These are phyloP conservation scores for Drosophila mojavensis DNA, from an alignment of 1,140 invertebrate genomes.

Conservation along the genomic window DNA sequence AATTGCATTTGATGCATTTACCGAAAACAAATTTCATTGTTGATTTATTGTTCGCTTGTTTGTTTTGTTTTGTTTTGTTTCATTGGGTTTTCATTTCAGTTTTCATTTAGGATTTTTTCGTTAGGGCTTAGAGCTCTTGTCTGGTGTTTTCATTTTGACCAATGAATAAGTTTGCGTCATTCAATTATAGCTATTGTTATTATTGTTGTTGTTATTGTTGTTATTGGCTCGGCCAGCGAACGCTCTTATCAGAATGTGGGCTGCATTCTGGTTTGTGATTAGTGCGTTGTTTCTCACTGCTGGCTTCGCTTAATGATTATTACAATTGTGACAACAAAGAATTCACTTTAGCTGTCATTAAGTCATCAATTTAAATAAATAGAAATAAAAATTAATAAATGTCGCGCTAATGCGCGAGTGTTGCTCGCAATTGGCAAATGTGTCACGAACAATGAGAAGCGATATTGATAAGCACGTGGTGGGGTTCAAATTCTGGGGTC, in stretches of 20 bases:
- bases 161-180: constrained; percentile 59
- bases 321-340: constrained; percentile 75
- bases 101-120: constrained; percentile 15
- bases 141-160: constrained; percentile 46
- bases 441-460: constrained; percentile 53
- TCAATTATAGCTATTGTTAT: constrained; percentile 43
- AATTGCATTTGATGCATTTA: constrained; percentile 62
- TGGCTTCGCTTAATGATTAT: constrained; percentile 72
- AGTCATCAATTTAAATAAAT: constrained; percentile 82
- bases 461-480: constrained; percentile 78
- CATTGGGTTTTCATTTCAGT: constrained; percentile 7
- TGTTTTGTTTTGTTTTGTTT: constrained; percentile 32
- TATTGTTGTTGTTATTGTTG: background rate
- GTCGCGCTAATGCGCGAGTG: constrained; percentile 29
- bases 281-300: constrained; percentile 39
- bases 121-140: constrained; percentile 13
- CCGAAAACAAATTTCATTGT: constrained; percentile 61
- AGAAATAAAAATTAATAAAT: constrained; percentile 71
- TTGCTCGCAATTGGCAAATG: constrained; percentile 55
- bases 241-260: constrained; percentile 59
- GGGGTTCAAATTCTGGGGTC: constrained; percentile 65
- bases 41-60: constrained; percentile 60
- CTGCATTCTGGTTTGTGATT: constrained; percentile 1
- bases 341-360: constrained; percentile 66
- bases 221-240: constrained; percentile 15